Conservation (phyloP, 2,797 vertebrate genomes). For the Erethizon dorsatum region DNA sequence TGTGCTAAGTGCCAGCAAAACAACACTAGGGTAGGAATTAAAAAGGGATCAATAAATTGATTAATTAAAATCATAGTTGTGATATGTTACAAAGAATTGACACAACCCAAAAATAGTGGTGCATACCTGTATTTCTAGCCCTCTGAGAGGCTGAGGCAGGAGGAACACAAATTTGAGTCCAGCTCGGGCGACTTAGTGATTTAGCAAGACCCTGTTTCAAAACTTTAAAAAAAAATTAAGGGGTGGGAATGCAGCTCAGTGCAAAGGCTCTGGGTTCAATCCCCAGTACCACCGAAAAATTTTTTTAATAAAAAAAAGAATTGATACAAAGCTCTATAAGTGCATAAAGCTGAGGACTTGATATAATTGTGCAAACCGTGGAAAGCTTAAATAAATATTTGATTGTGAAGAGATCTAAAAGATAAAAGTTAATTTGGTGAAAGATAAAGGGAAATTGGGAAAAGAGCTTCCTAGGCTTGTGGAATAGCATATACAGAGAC, state of each 20-base stretch:
- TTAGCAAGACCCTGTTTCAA: background rate
- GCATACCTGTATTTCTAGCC: background rate
- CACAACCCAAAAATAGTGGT: background rate
- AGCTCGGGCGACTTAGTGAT: background rate
- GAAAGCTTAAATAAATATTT: conserved; percentile 25
- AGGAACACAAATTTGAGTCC: background rate
- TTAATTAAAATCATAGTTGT: background rate
- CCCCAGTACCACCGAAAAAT: background rate
- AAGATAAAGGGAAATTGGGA: conserved; percentile 11
- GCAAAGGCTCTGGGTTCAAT: background rate
- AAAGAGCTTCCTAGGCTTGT: background rate
- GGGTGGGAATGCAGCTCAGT: background rate
- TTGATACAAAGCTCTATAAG: background rate
- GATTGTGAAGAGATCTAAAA: conserved; percentile 33
- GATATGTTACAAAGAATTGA: conserved; percentile 31
- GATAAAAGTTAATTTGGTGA: conserved; percentile 17
- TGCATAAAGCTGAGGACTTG: background rate
- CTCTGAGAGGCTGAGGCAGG: background rate
- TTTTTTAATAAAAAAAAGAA: background rate
- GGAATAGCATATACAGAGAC: background rate
- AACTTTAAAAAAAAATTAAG: background rate
- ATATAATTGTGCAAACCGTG: background rate
- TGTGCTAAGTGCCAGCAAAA: background rate
- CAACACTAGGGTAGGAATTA: background rate
- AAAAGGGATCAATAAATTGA: background rate